Conservation (phyloP, 2,888 invertebrate species). For the Drosophila mimetica region DNA sequence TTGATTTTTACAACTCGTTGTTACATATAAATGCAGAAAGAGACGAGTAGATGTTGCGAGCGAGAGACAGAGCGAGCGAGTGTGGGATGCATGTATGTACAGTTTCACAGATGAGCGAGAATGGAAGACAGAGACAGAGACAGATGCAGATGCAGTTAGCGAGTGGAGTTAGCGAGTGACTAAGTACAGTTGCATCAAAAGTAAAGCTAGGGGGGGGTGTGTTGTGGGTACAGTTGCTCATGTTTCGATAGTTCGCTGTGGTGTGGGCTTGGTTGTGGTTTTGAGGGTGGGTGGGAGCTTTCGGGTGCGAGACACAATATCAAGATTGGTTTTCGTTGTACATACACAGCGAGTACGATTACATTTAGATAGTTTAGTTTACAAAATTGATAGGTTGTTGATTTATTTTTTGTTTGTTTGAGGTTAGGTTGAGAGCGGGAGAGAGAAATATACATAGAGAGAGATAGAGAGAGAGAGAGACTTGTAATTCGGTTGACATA, state of each 20-base stretch:
- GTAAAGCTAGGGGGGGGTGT: constrained; percentile 20
- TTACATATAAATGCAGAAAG: constrained; percentile 25
- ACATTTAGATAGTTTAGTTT: constrained; percentile 57
- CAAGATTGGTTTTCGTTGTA: constrained; percentile 41
- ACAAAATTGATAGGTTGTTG: constrained; percentile 45
- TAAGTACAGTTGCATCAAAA: constrained; percentile 33
- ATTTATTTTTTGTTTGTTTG: constrained; percentile 12
- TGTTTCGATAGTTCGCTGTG: constrained; percentile 15
- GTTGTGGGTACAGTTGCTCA: constrained; percentile 12
- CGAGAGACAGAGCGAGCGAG: constrained; percentile 23
- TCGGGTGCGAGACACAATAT: constrained; percentile 43
- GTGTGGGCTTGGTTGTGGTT: constrained; percentile 12
- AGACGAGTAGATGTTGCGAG: constrained; percentile 36
- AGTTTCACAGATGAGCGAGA: constrained; percentile 33
- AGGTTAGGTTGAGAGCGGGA: constrained; percentile 57
- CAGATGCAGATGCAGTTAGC: constrained; percentile 35
- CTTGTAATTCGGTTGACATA: constrained; percentile 44
- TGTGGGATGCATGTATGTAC: constrained; percentile 46
- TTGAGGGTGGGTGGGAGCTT: constrained; percentile 25
- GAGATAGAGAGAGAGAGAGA: constrained; percentile 51
- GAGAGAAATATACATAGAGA: constrained; percentile 48
- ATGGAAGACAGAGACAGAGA: constrained; percentile 27
- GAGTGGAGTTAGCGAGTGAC: constrained; percentile 21
- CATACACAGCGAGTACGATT: constrained; percentile 42
- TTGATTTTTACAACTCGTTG: constrained; percentile 30